These are phyloP conservation scores for Clepsis dumicolana DNA, from an alignment of 2,888 invertebrate genomes.

Conservation along the genomic window DNA sequence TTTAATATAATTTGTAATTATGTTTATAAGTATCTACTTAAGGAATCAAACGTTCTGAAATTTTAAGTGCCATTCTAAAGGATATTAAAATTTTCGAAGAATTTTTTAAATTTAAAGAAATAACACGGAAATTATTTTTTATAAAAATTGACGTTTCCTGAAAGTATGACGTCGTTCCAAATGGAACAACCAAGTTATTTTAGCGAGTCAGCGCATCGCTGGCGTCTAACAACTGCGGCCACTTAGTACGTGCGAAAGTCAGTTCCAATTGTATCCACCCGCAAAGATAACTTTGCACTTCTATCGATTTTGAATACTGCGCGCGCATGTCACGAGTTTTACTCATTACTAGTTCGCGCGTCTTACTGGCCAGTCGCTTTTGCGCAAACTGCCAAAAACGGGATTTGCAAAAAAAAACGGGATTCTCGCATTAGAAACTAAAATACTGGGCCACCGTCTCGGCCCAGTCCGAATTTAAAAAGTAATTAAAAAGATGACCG, in stretches of 20 bases:
- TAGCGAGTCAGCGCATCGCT: slow-evolving; percentile 1
- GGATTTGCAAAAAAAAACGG: neutral
- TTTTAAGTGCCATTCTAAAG: no score
- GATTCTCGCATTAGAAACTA: neutral
- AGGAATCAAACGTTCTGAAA: no score
- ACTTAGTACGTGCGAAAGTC: neutral
- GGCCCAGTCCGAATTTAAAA: slow-evolving; percentile 21
- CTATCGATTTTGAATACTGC: slow-evolving; percentile 35
- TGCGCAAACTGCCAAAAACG: slow-evolving; percentile 24
- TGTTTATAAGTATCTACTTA: no score
- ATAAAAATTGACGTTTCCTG: slow-evolving; percentile 11
- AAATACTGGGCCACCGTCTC: slow-evolving; percentile 24
- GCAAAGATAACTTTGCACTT: slow-evolving; percentile 24
- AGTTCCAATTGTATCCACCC: slow-evolving; percentile 9
- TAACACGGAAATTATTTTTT: slow-evolving; percentile 6
- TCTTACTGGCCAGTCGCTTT: slow-evolving; percentile 25
- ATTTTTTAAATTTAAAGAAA: neutral
- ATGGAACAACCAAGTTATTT: slow-evolving; percentile 11
- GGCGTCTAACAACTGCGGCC: neutral
- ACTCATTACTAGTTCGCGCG: slow-evolving; percentile 33
- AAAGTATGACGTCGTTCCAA: slow-evolving; percentile 28
- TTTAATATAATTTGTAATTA: no score
- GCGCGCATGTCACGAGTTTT: slow-evolving; percentile 37
- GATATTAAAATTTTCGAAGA: no score
- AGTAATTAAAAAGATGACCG: slow-evolving; percentile 32